Conservation (phyloP, 1,140 invertebrate species). For the Lepeophtheirus salmonis region DNA sequence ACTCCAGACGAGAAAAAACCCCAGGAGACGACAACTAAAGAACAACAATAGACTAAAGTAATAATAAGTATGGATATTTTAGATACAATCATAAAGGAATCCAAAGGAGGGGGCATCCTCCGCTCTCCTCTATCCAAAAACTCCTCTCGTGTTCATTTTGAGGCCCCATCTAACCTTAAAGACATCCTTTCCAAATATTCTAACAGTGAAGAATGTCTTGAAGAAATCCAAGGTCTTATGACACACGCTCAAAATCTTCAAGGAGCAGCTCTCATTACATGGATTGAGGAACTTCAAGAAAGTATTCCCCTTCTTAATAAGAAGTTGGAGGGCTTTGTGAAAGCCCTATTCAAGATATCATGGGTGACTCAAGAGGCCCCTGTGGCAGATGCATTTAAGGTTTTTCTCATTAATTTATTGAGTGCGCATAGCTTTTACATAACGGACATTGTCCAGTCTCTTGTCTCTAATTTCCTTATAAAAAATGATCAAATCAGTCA, state of each 20-base stretch:
- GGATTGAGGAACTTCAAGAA: slow-evolving; percentile 6
- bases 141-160: background rate
- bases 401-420: slow-evolving; percentile 6
- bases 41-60: too few relatives aligned
- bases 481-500: background rate
- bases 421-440: slow-evolving; percentile 3
- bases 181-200: background rate
- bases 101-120: background rate
- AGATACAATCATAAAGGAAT: background rate
- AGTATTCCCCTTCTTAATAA: slow-evolving; percentile 6
- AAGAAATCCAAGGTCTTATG: slow-evolving; percentile 7
- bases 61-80: too few relatives aligned
- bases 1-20: slow-evolving; percentile 9
- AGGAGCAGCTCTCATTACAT: slow-evolving; percentile 1
- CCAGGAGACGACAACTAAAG: background rate
- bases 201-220: background rate
- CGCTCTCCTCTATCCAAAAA: background rate
- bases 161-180: background rate
- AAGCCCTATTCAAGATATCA: background rate
- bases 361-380: background rate
- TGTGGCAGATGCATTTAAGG: background rate
- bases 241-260: slow-evolving; percentile 4
- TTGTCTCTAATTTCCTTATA: background rate
- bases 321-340: slow-evolving; percentile 2
- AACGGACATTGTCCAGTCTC: background rate